Conservation (phyloP, 2,888 invertebrate species). For the Eupithecia tripunctaria region DNA sequence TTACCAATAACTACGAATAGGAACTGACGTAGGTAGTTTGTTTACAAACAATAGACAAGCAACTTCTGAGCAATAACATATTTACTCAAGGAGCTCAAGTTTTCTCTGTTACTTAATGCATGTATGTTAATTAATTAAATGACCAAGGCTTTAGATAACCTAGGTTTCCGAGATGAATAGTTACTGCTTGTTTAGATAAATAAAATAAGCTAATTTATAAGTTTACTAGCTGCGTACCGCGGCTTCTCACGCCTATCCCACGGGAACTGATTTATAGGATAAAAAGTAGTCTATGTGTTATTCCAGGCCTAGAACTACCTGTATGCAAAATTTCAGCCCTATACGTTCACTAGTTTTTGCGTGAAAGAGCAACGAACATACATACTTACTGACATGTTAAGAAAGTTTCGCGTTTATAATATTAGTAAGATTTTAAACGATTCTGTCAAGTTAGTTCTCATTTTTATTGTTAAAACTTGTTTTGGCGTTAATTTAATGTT, state of each 20-base stretch:
- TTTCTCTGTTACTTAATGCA: conserved; percentile 7
- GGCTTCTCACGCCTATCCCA: too few relatives aligned
- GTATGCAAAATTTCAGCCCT: too few relatives aligned
- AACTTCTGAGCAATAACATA: neutral
- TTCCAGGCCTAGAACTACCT: too few relatives aligned
- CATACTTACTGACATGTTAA: too few relatives aligned
- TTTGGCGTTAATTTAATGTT: neutral
- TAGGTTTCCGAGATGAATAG: neutral
- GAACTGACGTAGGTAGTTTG: neutral
- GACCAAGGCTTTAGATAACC: neutral
- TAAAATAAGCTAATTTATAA: too few relatives aligned
- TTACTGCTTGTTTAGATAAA: neutral
- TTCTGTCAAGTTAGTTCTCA: neutral
- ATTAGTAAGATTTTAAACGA: too few relatives aligned
- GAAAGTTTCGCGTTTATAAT: too few relatives aligned
- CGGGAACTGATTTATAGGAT: too few relatives aligned
- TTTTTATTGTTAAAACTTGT: neutral
- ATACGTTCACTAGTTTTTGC: too few relatives aligned
- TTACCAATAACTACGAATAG: neutral
- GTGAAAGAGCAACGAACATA: too few relatives aligned
- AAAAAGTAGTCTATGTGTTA: too few relatives aligned
- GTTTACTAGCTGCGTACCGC: too few relatives aligned
- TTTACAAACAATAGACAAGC: neutral
- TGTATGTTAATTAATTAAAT: conserved; percentile 6
- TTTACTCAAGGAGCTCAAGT: neutral